phyloP scores from a whole-genome alignment of 1,140 invertebrate genomes.

The Pectinophora gossypiella region DNA sequence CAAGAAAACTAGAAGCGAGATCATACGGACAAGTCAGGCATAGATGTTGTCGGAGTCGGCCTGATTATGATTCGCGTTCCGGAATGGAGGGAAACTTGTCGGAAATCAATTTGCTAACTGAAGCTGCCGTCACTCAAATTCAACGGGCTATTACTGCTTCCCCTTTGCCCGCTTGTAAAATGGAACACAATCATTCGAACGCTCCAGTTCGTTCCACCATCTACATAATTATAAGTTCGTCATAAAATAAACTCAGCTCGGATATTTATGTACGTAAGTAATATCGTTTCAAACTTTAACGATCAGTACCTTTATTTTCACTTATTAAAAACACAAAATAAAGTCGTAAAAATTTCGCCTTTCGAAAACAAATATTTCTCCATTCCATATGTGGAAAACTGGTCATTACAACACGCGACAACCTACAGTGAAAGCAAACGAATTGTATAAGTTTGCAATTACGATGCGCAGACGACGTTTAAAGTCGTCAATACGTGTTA shows the following conservation, averaged over 20 bases:
- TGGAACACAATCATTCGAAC: conserved; percentile 2
- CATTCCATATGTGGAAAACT: conserved; percentile 23
- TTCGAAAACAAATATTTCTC: conserved; percentile 31
- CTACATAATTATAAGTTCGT: too few species aligned
- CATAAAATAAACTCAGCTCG: too few species aligned
- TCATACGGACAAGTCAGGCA: too few species aligned
- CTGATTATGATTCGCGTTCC: too few species aligned
- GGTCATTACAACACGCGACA: conserved; percentile 21
- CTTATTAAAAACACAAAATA: neutral
- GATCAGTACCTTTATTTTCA: conserved; percentile 1
- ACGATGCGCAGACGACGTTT: conserved; percentile 9
- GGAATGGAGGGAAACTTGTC: neutral
- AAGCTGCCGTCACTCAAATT: conserved; percentile 31
- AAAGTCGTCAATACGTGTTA: too few species aligned
- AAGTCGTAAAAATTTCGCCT: conserved; percentile 16
- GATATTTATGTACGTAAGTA: too few species aligned
- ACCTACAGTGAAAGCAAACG: conserved; percentile 55
- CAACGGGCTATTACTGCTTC: conserved; percentile 43
- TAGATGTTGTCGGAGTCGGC: too few species aligned
- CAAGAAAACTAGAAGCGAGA: too few species aligned
- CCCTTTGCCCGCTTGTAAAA: conserved; percentile 11
- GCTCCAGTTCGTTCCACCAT: too few species aligned
- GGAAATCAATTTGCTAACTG: conserved; percentile 45
- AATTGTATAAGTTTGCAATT: conserved; percentile 37
- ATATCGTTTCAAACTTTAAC: too few species aligned